Percentiles rank a stretch among this genome's conserved stretches.
phyloP scores from a whole-genome alignment of 2,888 invertebrate genomes.

The Trachelus tabidus region DNA sequence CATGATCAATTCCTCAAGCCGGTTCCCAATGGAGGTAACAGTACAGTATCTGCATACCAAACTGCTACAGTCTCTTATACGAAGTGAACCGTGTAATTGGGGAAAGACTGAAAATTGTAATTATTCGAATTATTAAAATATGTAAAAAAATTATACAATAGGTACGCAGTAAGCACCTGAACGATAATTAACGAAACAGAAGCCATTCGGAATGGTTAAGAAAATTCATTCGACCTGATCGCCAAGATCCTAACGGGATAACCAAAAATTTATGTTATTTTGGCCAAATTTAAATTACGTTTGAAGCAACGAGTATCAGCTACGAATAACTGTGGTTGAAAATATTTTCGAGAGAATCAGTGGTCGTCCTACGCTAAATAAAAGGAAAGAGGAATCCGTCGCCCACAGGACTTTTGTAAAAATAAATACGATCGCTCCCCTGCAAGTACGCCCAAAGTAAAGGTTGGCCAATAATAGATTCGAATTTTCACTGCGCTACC shows the following conservation, averaged over 20 bases:
- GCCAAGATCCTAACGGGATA: no score
- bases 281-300: neutral
- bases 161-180: neutral
- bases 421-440: neutral
- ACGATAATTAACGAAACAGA: neutral
- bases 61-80: neutral
- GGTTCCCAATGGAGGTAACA: neutral
- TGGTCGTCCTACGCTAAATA: neutral
- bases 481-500: neutral
- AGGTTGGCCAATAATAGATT: neutral
- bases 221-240: neutral
- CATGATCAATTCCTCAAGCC: neutral
- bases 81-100: neutral
- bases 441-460: neutral
- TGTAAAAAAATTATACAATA: neutral
- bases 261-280: neutral
- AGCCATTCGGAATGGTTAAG: no score
- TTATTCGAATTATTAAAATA: neutral
- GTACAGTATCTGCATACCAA: neutral
- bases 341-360: neutral
- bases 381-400: neutral
- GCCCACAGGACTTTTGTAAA: neutral
- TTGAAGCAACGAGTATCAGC: neutral
- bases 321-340: neutral
- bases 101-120: neutral